Conservation (phyloP, 2,113 vertebrate species). For the Suncus etruscus region DNA sequence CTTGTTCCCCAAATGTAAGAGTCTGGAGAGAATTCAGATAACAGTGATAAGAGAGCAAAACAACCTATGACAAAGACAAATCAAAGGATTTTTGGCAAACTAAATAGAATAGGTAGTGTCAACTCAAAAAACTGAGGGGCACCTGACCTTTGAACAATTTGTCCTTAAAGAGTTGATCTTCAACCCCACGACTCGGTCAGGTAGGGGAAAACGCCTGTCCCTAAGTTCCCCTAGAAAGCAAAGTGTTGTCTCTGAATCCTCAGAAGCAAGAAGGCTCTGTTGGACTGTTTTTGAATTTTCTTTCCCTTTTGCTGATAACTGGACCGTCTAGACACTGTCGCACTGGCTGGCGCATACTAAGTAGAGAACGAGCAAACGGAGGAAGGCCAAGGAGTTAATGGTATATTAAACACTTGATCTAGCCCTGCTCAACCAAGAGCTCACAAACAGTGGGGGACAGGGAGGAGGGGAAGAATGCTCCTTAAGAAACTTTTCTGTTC, state of each 20-base stretch:
- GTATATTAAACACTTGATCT: conserved; percentile 8
- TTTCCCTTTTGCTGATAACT: neutral
- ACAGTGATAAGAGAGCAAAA: neutral
- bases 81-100: neutral
- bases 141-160: neutral
- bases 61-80: neutral
- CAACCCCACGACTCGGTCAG: neutral
- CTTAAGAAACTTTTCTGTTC: conserved; percentile 54
- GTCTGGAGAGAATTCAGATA: neutral
- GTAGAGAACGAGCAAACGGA: conserved; percentile 52
- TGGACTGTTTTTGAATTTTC: neutral
- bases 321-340: conserved; percentile 43
- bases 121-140: neutral
- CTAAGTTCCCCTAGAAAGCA: neutral
- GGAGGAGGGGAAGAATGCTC: neutral
- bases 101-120: neutral
- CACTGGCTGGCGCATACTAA: conserved; percentile 35
- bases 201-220: neutral
- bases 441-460: neutral
- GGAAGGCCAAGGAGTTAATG: conserved; percentile 69
- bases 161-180: neutral
- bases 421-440: neutral
- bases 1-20: neutral
- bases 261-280: neutral
- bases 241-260: neutral